Evolutionary conservation across 1,140 invertebrate genomes (phyloP), one percentile per base, ranked within the genome.

Genomic region (Penaeus chinensis): DNA sequence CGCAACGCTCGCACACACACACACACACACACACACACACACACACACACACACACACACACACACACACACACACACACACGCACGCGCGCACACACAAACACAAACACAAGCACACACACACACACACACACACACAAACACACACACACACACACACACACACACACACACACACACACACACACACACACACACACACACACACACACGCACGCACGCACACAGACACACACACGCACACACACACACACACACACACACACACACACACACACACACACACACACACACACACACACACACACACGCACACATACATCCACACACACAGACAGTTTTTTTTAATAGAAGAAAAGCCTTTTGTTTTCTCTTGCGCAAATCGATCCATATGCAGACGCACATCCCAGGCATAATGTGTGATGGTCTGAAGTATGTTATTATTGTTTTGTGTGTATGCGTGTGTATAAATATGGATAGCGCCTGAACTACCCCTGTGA

Each of bases 211-310:
- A 71, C 20, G 22, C 3, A 71, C 3, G 42, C 10, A 47, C 10
- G 42, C 10, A 47, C 10, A 10, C 10, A 47, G 3, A 47, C 10
- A 47, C 10, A 47, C 10, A 71, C 66, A 71, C 19, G 3, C 13
- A 71, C 19, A 22, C 66, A 71, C 66, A 71, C 19, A 71, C 16
- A 71, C 66, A 71, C 66, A 71, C 66, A 71, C 66, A 22, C 66
- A 71, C 20, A 71, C 66, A 71, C 20, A 71, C 3, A 71, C 3
- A 71, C 66, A 71, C 19, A 22, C 13, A 71, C 19, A 22, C 66
- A 71, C 66, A 71, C 19, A 71, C 16, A 71, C 66, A 71, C 66
- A 71, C 66, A 71, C 66, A 22, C 66, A 71, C 20, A 71, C 66
- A 71, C 20, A 71, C 3, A 71, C 3, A 71, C 66, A 71, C 19